A percentile compares a stretch with the other conserved stretches of the same genome.
Conservation (phyloP, 2,888 invertebrate species). For the Lepidocyrtoides sp. region DNA sequence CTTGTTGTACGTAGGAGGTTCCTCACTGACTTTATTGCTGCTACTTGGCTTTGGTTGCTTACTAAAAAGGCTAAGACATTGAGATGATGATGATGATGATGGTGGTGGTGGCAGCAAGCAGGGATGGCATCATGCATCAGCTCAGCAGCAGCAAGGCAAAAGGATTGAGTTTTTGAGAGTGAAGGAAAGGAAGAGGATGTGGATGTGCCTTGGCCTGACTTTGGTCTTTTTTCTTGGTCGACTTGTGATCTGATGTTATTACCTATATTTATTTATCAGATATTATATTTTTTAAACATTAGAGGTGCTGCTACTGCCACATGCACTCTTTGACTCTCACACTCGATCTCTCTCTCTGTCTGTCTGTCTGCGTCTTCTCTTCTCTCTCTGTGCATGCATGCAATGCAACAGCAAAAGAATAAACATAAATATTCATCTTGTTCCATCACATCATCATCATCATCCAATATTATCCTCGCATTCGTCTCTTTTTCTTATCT, state of each 20-base stretch:
- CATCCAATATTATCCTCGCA: not conserved
- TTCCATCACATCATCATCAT: slow-evolving; percentile 11
- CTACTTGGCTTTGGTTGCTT: slow-evolving; percentile 31
- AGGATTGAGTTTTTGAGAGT: not conserved
- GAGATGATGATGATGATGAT: slow-evolving; percentile 26
- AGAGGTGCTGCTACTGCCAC: not conserved
- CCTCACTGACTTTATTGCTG: slow-evolving; percentile 6
- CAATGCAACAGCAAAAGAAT: not conserved
- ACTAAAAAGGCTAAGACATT: slow-evolving; percentile 57
- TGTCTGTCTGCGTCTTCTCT: no score
- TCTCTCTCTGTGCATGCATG: no score
- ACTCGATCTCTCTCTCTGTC: not conserved
- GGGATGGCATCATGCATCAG: not conserved
- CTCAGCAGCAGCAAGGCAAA: slow-evolving; percentile 22
- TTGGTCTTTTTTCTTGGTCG: slow-evolving; percentile 77
- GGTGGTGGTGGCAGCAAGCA: not conserved
- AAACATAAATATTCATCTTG: no score
- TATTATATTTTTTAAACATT: not conserved
- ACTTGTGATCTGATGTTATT: slow-evolving; percentile 35
- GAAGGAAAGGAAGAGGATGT: slow-evolving; percentile 80
- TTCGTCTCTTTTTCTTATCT: slow-evolving; percentile 7
- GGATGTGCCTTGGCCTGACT: slow-evolving; percentile 80
- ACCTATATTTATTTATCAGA: not conserved
- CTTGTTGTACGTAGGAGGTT: slow-evolving; percentile 6
- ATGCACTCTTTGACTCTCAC: slow-evolving; percentile 10